These are phyloP conservation scores for Gandaritis pyraliata DNA, from an alignment of 2,888 invertebrate species.

Conservation along the genomic window DNA sequence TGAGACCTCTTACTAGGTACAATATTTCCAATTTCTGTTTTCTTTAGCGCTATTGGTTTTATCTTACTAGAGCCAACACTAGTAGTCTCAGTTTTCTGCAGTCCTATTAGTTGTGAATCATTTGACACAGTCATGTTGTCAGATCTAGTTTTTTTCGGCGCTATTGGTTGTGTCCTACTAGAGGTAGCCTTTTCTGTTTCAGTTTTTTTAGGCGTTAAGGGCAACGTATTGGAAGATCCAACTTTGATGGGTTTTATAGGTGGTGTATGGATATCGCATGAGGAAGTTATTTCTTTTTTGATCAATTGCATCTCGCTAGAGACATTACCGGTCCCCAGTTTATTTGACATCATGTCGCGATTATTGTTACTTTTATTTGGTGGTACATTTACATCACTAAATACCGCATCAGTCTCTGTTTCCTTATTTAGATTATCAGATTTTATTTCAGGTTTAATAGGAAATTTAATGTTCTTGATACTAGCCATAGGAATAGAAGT, in stretches of 20 bases:
- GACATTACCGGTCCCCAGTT: neutral
- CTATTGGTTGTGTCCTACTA: constrained; percentile 2
- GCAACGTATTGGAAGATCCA: neutral
- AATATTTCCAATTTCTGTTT: neutral
- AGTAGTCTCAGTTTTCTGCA: constrained; percentile 3
- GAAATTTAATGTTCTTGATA: constrained; percentile 11
- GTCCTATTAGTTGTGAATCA: neutral
- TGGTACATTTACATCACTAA: neutral
- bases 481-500: constrained; percentile 20
- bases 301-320: neutral
- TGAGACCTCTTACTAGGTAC: neutral
- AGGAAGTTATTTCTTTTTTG: neutral
- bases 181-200: neutral
- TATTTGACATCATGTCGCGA: neutral
- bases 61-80: neutral
- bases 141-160: constrained; percentile 1
- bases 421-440: neutral
- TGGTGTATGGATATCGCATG: neutral
- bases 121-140: neutral
- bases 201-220: neutral
- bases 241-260: neutral
- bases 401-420: neutral
- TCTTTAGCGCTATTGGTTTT: constrained; percentile 2
- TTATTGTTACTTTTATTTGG: neutral
- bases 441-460: constrained; percentile 9